Percentiles rank a stretch among this genome's conserved stretches.
phyloP scores from a whole-genome alignment of 1,140 invertebrate species.

The Drosophila chauvacae region DNA sequence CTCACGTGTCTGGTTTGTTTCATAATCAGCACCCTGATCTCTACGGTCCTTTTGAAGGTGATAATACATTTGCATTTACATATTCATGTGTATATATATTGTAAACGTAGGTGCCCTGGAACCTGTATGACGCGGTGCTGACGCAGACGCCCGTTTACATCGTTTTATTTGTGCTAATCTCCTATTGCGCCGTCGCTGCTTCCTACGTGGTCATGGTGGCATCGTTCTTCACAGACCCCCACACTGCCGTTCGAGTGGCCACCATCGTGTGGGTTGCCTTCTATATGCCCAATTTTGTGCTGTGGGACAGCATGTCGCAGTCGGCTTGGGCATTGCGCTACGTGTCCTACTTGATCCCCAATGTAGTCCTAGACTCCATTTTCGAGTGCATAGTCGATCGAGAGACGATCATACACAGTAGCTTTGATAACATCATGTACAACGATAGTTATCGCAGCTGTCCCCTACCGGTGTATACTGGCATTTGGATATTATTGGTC shows the following conservation, averaged over 20 bases:
- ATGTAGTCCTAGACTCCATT: conserved; percentile 43
- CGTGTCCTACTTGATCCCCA: conserved; percentile 44
- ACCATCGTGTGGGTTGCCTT: conserved; percentile 55
- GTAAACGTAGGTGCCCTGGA: conserved; percentile 60
- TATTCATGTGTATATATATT: not conserved
- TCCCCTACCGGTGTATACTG: conserved; percentile 11
- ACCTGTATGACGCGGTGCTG: conserved; percentile 30
- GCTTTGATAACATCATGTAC: conserved; percentile 2
- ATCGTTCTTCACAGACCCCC: conserved; percentile 46
- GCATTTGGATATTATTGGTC: conserved; percentile 32
- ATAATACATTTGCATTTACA: not conserved
- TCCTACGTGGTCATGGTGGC: conserved; percentile 55
- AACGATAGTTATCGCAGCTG: not conserved
- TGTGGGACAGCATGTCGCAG: conserved; percentile 38
- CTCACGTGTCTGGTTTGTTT: conserved; percentile 35
- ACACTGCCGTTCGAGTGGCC: conserved; percentile 30
- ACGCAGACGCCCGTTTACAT: conserved; percentile 46
- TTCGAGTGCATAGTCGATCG: conserved; percentile 40
- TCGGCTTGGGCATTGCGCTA: conserved; percentile 6
- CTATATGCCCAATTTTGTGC: conserved; percentile 59
- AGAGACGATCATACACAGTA: conserved; percentile 36
- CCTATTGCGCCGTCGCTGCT: conserved; percentile 39
- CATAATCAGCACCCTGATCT: conserved; percentile 15
- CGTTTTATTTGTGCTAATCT: conserved; percentile 30
- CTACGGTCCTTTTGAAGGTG: conserved; percentile 49